phyloP scores from a whole-genome alignment of 1,140 invertebrate genomes.

The Macrotrachela quadricornifera region DNA sequence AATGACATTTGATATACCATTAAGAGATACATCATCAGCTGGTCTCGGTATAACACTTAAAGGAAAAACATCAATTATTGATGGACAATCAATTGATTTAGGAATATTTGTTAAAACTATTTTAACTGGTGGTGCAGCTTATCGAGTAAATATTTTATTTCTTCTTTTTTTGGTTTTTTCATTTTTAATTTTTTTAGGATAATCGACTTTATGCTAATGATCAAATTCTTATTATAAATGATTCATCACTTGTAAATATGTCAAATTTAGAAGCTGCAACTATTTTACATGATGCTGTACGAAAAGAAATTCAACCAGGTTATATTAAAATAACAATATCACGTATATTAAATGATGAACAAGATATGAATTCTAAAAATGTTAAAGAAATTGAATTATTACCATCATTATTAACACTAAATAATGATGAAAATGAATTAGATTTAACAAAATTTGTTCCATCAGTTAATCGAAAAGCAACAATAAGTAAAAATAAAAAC shows the following conservation, averaged over 20 bases:
- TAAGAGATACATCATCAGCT: conserved; percentile 85
- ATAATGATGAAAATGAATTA: no score
- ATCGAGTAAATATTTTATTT: neutral
- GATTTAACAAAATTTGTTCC: no score
- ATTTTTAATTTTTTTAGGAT: neutral
- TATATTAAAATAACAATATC: neutral
- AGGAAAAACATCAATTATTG: conserved; percentile 49
- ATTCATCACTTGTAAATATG: conserved; percentile 1
- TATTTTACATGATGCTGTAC: conserved; percentile 5
- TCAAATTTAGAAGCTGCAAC: conserved; percentile 3
- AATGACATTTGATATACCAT: conserved; percentile 68
- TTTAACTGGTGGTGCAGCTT: conserved; percentile 78
- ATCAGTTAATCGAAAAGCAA: no score
- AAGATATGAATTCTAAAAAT: no score
- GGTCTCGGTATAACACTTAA: conserved; percentile 88
- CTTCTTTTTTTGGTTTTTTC: no score
- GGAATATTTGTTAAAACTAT: conserved; percentile 95
- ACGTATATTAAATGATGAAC: neutral
- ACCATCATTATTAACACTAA: no score
- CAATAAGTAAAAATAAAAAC: no score
- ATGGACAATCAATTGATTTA: conserved; percentile 43
- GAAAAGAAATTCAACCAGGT: conserved; percentile 2
- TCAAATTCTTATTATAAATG: conserved; percentile 8
- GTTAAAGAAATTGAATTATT: no score
- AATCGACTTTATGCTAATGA: conserved; percentile 1